Evolutionary conservation across 2,888 invertebrate species (phyloP).

Genomic region (Volucella bombylans): DNA sequence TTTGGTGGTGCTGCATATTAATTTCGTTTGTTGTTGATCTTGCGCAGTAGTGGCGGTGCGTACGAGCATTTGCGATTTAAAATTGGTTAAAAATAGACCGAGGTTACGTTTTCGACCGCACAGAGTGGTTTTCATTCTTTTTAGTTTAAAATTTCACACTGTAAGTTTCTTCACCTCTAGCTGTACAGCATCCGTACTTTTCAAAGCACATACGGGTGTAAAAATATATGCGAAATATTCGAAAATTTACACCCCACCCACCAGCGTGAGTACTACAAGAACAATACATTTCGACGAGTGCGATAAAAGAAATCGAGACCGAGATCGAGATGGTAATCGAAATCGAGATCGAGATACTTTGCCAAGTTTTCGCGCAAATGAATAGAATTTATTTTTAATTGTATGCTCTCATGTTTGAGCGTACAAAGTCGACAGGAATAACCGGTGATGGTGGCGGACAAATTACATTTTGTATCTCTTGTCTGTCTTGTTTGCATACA

Average conservation of each 20-base stretch:
- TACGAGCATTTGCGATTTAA: conserved; percentile 46
- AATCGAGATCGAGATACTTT: conserved; percentile 33
- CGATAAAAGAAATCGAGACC: conserved; percentile 25
- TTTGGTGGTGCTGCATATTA: conserved; percentile 45
- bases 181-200: background rate
- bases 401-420: conserved; percentile 46
- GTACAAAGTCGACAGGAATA: conserved; percentile 14
- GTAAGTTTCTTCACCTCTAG: conserved; percentile 52
- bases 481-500: background rate
- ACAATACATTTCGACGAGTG: conserved; percentile 64
- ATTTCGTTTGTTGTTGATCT: conserved; percentile 41
- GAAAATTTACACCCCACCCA: conserved; percentile 49
- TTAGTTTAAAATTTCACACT: conserved; percentile 49
- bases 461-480: conserved; percentile 19
- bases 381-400: conserved; percentile 53
- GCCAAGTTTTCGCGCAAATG: conserved; percentile 50
- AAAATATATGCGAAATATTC: conserved; percentile 37
- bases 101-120: conserved; percentile 44
- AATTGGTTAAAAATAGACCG: conserved; percentile 57
- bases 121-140: conserved; percentile 12
- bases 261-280: conserved; percentile 17
- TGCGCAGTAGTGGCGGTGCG: conserved; percentile 59
- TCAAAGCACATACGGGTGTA: conserved; percentile 9
- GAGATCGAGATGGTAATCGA: no score
- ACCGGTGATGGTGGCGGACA: background rate